phyloP scores from a whole-genome alignment of 2,888 invertebrate genomes.

The Ceramica pisi region DNA sequence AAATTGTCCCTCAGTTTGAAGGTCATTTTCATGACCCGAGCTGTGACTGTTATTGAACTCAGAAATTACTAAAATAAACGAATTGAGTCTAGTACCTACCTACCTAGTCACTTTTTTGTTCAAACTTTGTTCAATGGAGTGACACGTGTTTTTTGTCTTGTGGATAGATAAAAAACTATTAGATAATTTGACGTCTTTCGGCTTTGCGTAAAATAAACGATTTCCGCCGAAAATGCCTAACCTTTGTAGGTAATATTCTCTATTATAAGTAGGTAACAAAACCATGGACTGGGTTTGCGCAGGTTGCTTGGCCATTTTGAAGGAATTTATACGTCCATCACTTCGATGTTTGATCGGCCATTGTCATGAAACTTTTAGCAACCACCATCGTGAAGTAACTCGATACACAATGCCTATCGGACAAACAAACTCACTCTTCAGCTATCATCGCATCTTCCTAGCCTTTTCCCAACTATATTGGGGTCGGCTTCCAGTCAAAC shows the following conservation, averaged over 20 bases:
- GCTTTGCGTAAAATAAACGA: not conserved
- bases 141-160: conserved; percentile 25
- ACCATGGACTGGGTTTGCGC: not conserved
- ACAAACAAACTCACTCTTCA: too few relatives aligned
- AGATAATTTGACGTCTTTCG: not conserved
- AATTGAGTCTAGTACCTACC: not conserved
- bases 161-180: conserved; percentile 11
- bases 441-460: too few relatives aligned
- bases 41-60: conserved; percentile 5
- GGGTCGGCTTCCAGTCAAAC: too few relatives aligned
- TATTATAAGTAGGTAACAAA: not conserved
- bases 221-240: not conserved
- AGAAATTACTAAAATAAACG: conserved; percentile 15
- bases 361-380: conserved; percentile 15
- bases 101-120: conserved; percentile 34
- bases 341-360: not conserved
- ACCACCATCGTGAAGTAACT: not conserved
- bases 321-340: not conserved
- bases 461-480: too few relatives aligned
- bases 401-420: too few relatives aligned
- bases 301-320: not conserved
- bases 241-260: not conserved
- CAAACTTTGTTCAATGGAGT: conserved; percentile 26
- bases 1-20: too few relatives aligned
- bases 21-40: conserved; percentile 21